Evolutionary conservation across 2,888 invertebrate species (phyloP).

Genomic region (Oasisia sp.): DNA sequence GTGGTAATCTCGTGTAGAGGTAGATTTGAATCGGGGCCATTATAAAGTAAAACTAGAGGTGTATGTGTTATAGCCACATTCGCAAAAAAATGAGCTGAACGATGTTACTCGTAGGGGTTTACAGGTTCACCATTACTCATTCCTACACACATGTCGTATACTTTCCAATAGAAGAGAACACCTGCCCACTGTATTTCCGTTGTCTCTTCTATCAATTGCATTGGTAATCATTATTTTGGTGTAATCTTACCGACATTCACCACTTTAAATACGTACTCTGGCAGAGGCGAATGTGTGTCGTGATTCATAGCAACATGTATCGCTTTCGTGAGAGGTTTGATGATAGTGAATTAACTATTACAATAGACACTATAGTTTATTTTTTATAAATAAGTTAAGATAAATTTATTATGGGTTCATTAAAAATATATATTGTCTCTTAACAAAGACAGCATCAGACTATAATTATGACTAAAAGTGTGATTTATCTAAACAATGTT

Average conservation of each 20-base stretch:
- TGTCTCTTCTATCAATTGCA: no score
- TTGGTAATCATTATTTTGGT: no score
- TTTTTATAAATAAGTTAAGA: neutral
- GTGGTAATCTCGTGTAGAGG: neutral
- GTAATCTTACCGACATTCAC: no score
- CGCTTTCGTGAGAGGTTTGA: neutral
- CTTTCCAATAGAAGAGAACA: no score
- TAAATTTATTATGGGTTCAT: neutral
- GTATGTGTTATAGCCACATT: no score
- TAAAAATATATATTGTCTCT: neutral
- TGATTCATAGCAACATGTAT: neutral
- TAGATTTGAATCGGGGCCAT: neutral
- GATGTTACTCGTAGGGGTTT: no score
- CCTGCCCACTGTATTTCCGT: no score
- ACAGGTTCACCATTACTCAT: no score
- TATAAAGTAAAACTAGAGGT: neutral
- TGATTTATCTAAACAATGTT: neutral
- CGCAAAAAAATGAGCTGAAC: no score
- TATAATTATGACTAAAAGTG: neutral
- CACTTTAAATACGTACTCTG: no score
- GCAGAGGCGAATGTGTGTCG: neutral
- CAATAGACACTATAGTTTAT: neutral
- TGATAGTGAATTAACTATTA: neutral
- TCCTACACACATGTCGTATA: no score
- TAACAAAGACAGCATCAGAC: neutral